phyloP scores from a whole-genome alignment of 2,113 vertebrate genomes.

The Eulacestoma nigropectus region DNA sequence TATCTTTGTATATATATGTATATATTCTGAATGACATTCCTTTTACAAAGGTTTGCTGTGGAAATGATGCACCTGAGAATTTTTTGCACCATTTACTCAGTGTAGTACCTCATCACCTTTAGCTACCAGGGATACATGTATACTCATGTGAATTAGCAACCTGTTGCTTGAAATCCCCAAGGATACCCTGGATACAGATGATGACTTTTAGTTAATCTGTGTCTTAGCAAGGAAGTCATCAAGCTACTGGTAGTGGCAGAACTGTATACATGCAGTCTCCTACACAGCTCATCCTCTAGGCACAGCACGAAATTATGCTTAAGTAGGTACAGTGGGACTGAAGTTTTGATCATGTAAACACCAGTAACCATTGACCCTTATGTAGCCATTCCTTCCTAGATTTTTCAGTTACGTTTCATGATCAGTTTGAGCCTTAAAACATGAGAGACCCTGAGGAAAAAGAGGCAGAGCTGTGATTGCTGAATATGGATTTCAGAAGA shows the following conservation, averaged over 20 bases:
- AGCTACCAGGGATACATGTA: neutral
- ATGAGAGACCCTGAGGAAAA: neutral
- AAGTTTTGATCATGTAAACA: neutral
- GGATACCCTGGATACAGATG: neutral
- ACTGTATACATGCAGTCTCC: neutral
- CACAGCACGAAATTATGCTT: neutral
- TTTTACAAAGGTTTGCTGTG: neutral
- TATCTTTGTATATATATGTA: neutral
- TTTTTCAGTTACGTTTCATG: neutral
- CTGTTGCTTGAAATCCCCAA: neutral
- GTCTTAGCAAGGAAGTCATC: neutral
- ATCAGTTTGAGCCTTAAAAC: neutral
- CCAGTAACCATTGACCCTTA: neutral
- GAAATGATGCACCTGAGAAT: neutral
- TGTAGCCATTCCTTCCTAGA: neutral
- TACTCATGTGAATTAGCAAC: neutral
- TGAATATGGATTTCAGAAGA: neutral
- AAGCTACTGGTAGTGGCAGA: neutral
- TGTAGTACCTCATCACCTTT: neutral
- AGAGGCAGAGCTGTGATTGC: fast-evolving
- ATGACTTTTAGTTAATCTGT: neutral
- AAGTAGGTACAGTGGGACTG: neutral
- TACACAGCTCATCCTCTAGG: neutral
- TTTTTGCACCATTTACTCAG: neutral
- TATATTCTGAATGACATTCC: neutral